Percentiles rank a stretch among this genome's conserved stretches.
Evolutionary conservation across 2,888 invertebrate genomes (phyloP).

Genomic region (Chaitophorus viminalis): DNA sequence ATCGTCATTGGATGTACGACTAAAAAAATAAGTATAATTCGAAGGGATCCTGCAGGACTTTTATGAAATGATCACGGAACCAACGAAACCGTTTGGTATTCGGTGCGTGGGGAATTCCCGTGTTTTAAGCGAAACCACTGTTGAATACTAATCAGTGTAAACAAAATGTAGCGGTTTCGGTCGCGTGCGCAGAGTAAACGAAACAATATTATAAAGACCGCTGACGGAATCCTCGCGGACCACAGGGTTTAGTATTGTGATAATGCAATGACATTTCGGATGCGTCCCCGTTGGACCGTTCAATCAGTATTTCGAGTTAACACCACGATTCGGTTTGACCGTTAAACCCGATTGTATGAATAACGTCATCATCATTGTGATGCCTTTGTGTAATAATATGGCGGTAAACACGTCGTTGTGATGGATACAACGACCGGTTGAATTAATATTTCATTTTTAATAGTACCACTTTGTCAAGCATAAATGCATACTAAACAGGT

Average conservation of each 20-base stretch:
- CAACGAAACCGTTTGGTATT: background rate
- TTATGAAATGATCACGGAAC: background rate
- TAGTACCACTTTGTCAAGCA: too few species aligned
- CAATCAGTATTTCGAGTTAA: conserved; percentile 13
- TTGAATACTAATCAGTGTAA: conserved; percentile 25
- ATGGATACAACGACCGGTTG: too few species aligned
- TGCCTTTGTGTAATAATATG: too few species aligned
- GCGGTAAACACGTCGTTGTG: too few species aligned
- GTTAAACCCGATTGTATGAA: background rate
- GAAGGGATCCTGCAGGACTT: background rate
- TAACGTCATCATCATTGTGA: too few species aligned
- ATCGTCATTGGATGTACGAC: background rate
- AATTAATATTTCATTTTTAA: too few species aligned
- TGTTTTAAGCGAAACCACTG: background rate
- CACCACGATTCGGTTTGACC: background rate
- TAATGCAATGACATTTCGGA: background rate
- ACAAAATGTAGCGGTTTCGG: background rate
- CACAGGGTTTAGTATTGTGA: too few species aligned
- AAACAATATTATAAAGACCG: background rate
- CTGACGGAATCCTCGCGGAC: background rate
- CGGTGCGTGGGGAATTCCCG: background rate
- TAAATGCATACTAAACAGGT: too few species aligned
- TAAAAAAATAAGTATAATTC: background rate
- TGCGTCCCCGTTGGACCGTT: background rate
- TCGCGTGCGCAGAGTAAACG: conserved; percentile 9